phyloP scores from a whole-genome alignment of 1,140 invertebrate species.

The Atopsyche davidsoni region DNA sequence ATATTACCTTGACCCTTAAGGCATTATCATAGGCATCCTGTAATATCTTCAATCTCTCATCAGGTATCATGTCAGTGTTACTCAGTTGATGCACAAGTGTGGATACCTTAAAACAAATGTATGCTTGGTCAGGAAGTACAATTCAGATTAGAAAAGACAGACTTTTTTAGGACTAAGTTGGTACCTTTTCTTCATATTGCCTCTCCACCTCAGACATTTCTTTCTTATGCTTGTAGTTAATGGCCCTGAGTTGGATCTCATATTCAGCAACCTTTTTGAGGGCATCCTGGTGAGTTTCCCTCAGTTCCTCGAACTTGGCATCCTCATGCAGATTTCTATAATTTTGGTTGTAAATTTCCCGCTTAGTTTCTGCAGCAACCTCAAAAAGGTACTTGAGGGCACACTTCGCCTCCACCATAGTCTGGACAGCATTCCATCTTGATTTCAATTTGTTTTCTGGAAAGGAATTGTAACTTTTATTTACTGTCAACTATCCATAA shows the following conservation, averaged over 20 bases:
- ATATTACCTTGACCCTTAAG: too few relatives aligned
- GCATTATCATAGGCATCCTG: constrained; percentile 19
- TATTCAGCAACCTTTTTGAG: constrained; percentile 35
- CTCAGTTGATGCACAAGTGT: constrained; percentile 22
- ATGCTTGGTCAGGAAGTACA: constrained; percentile 1
- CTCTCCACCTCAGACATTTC: constrained; percentile 36
- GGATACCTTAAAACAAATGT: constrained; percentile 16
- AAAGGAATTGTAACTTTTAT: too few relatives aligned
- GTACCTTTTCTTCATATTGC: constrained; percentile 47
- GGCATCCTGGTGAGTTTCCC: constrained; percentile 44
- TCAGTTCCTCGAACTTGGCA: constrained; percentile 47
- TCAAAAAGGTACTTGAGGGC: constrained; percentile 56
- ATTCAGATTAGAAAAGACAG: not conserved
- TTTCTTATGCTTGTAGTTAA: constrained; percentile 32
- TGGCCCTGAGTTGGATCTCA: constrained; percentile 34
- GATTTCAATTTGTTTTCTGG: constrained; percentile 54
- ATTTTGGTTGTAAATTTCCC: constrained; percentile 42
- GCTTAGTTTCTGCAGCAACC: constrained; percentile 46
- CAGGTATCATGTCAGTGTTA: constrained; percentile 10
- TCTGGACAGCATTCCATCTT: constrained; percentile 58
- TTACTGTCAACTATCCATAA: not conserved
- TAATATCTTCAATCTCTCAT: constrained; percentile 20
- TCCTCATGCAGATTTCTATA: constrained; percentile 42
- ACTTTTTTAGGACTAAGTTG: constrained; percentile 7
- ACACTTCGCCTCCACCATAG: constrained; percentile 59